These are phyloP conservation scores for Chloropsis hardwickii DNA, from an alignment of 2,113 vertebrate genomes.

Conservation along the genomic window DNA sequence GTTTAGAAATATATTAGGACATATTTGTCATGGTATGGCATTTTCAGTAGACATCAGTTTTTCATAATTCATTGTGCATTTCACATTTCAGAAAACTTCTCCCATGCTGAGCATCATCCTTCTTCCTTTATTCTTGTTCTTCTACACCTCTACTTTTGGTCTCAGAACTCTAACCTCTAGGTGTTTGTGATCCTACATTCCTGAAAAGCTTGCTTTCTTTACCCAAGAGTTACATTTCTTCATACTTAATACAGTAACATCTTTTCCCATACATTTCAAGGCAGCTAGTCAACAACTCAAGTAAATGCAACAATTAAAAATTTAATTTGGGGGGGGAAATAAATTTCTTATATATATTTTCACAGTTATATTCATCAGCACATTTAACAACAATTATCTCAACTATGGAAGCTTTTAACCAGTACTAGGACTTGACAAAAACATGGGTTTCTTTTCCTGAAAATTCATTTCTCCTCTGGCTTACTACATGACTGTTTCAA, in stretches of 20 bases:
- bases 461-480: constrained; percentile 13
- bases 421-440: neutral
- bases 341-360: neutral
- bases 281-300: neutral
- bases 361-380: neutral
- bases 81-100: neutral
- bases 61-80: neutral
- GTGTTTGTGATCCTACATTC: neutral
- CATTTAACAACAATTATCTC: neutral
- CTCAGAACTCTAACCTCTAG: neutral
- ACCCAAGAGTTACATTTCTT: neutral
- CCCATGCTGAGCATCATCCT: neutral
- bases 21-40: neutral
- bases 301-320: constrained; percentile 1
- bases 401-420: constrained; percentile 3
- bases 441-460: neutral
- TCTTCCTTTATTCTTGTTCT: neutral
- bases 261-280: neutral
- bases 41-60: neutral
- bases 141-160: neutral
- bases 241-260: neutral
- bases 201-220: neutral
- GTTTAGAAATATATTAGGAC: neutral
- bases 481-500: constrained; percentile 26
- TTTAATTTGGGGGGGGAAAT: neutral